A percentile compares a stretch with the other conserved stretches of the same genome.
These are phyloP conservation scores for Gymnocypris eckloni DNA, from an alignment of 2,797 vertebrate genomes.

Conservation along the genomic window DNA sequence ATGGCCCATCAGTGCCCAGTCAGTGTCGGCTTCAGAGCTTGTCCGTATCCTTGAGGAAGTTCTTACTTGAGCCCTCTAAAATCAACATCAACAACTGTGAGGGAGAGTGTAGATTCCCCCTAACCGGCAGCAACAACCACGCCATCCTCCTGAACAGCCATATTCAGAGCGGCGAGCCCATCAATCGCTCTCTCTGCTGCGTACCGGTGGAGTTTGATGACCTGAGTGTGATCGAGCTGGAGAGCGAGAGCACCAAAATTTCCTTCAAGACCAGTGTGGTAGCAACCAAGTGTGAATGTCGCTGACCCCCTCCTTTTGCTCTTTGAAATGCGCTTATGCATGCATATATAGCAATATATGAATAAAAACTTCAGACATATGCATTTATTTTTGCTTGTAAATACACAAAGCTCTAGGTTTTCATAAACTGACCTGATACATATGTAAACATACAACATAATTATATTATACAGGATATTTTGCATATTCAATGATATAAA, in stretches of 20 bases:
- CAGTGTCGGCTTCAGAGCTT: conserved; percentile 84
- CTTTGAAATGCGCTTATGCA: background rate
- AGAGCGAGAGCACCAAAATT: conserved; percentile 74
- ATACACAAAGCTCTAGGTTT: conserved; percentile 3
- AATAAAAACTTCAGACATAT: background rate
- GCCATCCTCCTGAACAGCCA: conserved; percentile 86
- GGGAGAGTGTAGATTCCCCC: conserved; percentile 84
- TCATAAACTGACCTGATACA: background rate
- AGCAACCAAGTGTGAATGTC: conserved; percentile 90
- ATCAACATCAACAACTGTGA: conserved; percentile 89
- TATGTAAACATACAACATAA: background rate
- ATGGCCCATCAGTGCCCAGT: conserved; percentile 24
- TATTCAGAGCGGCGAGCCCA: conserved; percentile 70
- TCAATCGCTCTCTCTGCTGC: conserved; percentile 87
- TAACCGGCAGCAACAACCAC: conserved; percentile 84
- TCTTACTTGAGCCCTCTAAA: conserved; percentile 75
- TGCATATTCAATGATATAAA: background rate
- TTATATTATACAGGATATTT: too few relatives aligned
- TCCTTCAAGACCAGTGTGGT: conserved; percentile 85
- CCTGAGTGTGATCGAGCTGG: conserved; percentile 82
- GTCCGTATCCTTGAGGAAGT: conserved; percentile 80
- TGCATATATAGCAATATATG: background rate
- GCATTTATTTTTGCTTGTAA: conserved; percentile 35
- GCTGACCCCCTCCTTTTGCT: conserved; percentile 67
- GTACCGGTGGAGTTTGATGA: conserved; percentile 88